Evolutionary conservation across 2,113 vertebrate species (phyloP).

Genomic region (Chlorocebus sabaeus): DNA sequence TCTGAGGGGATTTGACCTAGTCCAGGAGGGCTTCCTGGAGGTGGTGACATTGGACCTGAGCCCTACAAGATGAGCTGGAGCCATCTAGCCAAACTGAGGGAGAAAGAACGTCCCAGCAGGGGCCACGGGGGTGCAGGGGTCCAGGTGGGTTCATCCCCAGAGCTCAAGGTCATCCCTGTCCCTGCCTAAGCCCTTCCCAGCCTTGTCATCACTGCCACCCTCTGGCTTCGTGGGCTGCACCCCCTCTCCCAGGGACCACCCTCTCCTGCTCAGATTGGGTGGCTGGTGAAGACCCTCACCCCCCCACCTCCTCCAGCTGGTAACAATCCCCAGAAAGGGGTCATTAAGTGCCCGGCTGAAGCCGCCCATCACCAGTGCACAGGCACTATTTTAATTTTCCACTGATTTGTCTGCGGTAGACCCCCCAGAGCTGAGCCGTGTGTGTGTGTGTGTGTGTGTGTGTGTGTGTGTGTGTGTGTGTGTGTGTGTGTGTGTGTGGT

Average conservation of each 20-base stretch:
- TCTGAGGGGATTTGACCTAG: not conserved
- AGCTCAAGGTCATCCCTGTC: not conserved
- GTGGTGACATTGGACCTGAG: not conserved
- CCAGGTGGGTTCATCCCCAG: not conserved
- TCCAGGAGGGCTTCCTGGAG: not conserved
- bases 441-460: too few relatives aligned
- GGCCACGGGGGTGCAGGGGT: too few relatives aligned
- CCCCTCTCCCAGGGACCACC: not conserved
- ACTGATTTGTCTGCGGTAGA: constrained; percentile 71
- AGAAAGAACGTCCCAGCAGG: accelerated
- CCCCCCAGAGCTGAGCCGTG: constrained; percentile 22
- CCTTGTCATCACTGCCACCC: not conserved
- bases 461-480: not conserved
- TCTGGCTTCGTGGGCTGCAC: accelerated
- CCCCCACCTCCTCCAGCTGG: constrained; percentile 63
- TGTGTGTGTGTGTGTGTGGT: not conserved
- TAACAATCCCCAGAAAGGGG: constrained; percentile 64
- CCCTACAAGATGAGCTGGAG: not conserved
- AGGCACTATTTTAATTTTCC: constrained; percentile 77
- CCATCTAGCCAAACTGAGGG: too few relatives aligned
- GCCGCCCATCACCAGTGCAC: not conserved
- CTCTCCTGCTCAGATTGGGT: not conserved
- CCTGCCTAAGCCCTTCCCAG: not conserved
- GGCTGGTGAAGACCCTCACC: not conserved
- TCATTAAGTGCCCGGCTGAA: constrained; percentile 60